Evolutionary conservation across 1,140 invertebrate genomes (phyloP), one percentile per base, ranked within the genome.

Genomic region (Temnothorax curvispinosus): DNA sequence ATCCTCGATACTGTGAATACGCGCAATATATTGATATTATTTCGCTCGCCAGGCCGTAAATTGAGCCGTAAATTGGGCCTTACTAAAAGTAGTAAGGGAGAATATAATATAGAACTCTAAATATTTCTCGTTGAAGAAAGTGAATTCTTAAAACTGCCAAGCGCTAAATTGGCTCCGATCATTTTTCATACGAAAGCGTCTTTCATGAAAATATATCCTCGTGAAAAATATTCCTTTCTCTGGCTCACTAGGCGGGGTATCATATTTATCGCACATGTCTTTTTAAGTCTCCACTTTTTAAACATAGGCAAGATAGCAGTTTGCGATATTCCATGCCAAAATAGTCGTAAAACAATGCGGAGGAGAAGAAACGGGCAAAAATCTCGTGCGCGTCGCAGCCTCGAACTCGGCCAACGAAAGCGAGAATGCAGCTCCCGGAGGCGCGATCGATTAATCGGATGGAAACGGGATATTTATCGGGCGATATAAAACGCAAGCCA

Each of bases 401-500:
- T 38, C 69, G 13, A 38, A 84, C 54, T 58, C 54, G 54, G 54
- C 69, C 50, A 74, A 84, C 18, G 80, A 84, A 74, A 84, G 69
- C 69, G 69, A 84, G 32, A 84, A 74, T n/a, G 69, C 69, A 32
- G 18, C 27, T 27, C 27, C 27, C 27, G n/a, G 52, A 58, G n/a
- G 32, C 80, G 32, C 50, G 27, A 71, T 81, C 80, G 69, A 84
- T 84, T 84, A 84, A 74, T 74, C 54, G 69, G 50, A 21, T 3
- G 41, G 41, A 84, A 50, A 35, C 67, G 50, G 27, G 38, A 74
- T 84, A 72, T 75, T 84, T 84, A 84, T 84, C 67, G 69, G 52
- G 3, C 7, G 41, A 75, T 75, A 84, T 84, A 84, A 75, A 84
- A 84, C 80, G 69, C 80, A 60, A 75, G 69, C 78, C 65, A 81